Evolutionary conservation across 2,888 invertebrate genomes (phyloP).

Genomic region (Trichopria drosophilae): DNA sequence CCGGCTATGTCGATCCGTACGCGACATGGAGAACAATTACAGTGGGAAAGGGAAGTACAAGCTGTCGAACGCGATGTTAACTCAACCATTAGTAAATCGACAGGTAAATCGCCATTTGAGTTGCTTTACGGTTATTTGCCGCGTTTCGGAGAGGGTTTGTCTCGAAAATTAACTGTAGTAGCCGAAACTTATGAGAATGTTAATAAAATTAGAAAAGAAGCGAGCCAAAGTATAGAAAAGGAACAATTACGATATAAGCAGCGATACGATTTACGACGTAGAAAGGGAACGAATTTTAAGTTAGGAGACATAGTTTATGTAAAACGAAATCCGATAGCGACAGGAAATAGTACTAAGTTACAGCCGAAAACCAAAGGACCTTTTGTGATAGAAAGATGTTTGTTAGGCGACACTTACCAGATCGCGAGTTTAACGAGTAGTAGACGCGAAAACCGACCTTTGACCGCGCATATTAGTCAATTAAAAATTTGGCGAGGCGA

Average conservation of each 20-base stretch:
- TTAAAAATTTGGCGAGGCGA: conserved; percentile 2
- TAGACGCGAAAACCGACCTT: not conserved
- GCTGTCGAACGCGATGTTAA: not conserved
- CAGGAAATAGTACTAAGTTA: conserved; percentile 3
- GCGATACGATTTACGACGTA: conserved; percentile 1
- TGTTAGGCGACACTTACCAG: conserved; percentile 13
- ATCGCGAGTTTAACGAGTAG: not conserved
- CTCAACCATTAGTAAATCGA: not conserved
- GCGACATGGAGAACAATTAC: too few relatives aligned
- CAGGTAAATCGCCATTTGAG: not conserved
- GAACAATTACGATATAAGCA: conserved; percentile 8
- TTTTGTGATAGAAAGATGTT: not conserved
- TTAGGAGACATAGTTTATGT: conserved; percentile 15
- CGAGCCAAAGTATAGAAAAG: not conserved
- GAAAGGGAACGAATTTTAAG: not conserved
- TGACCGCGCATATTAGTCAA: not conserved
- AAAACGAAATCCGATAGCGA: not conserved
- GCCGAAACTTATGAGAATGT: not conserved
- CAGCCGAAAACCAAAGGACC: conserved; percentile 11
- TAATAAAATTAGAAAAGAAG: not conserved
- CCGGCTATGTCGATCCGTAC: too few relatives aligned
- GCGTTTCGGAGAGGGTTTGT: not conserved
- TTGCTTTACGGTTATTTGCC: not conserved
- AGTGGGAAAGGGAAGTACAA: not conserved
- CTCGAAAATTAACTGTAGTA: not conserved